Evolutionary conservation across 2,888 invertebrate genomes (phyloP).

Genomic region (Meteorus cinctellus): DNA sequence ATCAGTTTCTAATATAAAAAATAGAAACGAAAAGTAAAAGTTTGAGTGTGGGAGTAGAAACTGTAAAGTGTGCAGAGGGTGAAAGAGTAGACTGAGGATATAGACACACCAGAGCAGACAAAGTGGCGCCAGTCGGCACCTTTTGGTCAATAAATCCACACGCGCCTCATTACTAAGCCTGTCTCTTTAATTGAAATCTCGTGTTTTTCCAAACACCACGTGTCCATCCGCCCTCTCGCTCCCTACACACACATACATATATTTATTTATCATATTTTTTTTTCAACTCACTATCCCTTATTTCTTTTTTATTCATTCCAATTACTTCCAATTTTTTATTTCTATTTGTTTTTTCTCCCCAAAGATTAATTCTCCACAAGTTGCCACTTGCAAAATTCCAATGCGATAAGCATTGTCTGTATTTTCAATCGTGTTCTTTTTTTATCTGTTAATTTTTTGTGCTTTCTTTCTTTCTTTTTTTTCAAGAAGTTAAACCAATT

Average conservation of each 20-base stretch:
- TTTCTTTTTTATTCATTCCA: slow-evolving; percentile 3
- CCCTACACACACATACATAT: not conserved
- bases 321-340: not conserved
- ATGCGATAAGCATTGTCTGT: slow-evolving; percentile 3
- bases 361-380: not conserved
- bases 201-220: slow-evolving; percentile 72
- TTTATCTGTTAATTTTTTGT: not conserved
- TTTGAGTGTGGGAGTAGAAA: not conserved
- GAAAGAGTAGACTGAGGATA: slow-evolving; percentile 2
- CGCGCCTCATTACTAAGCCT: slow-evolving; percentile 76
- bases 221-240: slow-evolving; percentile 8
- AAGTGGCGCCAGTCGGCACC: slow-evolving; percentile 59
- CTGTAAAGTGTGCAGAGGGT: slow-evolving; percentile 9
- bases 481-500: not conserved
- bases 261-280: not conserved
- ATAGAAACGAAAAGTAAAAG: too few species aligned
- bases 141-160: slow-evolving; percentile 67
- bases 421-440: not conserved
- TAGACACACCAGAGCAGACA: slow-evolving; percentile 56
- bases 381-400: not conserved
- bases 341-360: not conserved
- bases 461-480: not conserved
- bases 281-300: not conserved
- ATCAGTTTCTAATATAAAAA: too few species aligned
- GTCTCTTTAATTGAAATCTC: slow-evolving; percentile 79